These are phyloP conservation scores for Condylostylus longicornis DNA, from an alignment of 1,140 invertebrate species.

Conservation along the genomic window DNA sequence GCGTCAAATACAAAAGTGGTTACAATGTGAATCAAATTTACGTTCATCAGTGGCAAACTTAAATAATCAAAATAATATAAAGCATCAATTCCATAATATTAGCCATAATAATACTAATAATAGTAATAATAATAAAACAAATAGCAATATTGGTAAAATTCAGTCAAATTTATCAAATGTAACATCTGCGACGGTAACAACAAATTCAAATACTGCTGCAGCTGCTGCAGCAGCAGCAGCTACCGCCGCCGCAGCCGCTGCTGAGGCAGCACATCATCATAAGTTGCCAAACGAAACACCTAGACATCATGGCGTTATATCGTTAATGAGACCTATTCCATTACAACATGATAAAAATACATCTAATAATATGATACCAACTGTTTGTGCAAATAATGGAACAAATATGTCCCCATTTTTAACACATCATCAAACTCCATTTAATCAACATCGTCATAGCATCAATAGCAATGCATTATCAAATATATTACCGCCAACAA, in stretches of 20 bases:
- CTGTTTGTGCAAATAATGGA: slow-evolving; percentile 6
- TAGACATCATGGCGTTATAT: slow-evolving; percentile 1
- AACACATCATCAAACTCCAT: slow-evolving; percentile 5
- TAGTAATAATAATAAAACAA: slow-evolving; percentile 2
- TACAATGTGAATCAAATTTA: slow-evolving; percentile 62
- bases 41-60: slow-evolving; percentile 45
- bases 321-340: slow-evolving; percentile 14
- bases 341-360: slow-evolving; percentile 13
- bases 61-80: slow-evolving; percentile 21
- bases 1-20: slow-evolving; percentile 76
- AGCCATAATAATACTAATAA: slow-evolving; percentile 10
- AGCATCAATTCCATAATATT: slow-evolving; percentile 12
- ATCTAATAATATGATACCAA: no score
- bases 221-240: no score
- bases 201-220: slow-evolving; percentile 11
- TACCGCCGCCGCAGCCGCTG: slow-evolving; percentile 8
- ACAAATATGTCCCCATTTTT: slow-evolving; percentile 13
- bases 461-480: slow-evolving; percentile 7
- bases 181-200: slow-evolving; percentile 9
- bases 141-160: slow-evolving; percentile 7
- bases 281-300: no score
- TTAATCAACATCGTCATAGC: slow-evolving; percentile 9
- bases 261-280: slow-evolving; percentile 1
- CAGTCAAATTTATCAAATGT: slow-evolving; percentile 17
- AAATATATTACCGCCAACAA: slow-evolving; percentile 2